Evolutionary conservation across 1,140 invertebrate species (phyloP), one percentile per base, ranked within the genome.

Genomic region (Gryon sp.): DNA sequence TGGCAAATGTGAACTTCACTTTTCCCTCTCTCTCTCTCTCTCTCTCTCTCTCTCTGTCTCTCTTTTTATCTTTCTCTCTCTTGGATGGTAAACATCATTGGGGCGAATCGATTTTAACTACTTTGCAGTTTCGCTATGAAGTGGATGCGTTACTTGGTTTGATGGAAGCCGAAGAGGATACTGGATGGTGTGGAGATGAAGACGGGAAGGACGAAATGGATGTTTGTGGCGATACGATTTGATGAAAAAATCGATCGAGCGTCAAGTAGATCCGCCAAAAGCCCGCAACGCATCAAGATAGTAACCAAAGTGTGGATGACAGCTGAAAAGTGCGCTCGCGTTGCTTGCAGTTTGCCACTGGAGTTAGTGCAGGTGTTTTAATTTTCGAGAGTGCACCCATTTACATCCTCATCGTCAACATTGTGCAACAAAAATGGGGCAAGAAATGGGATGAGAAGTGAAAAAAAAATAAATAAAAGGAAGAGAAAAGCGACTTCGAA

Each of bases 381-480:
- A 87, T 87, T 87, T 80, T 79, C 50, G 76, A 86, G 81, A 87
- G 86, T 87, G 86, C 84, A 86, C 84, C n/a, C 84, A 84, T 87
- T 87, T 87, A 85, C 85, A 86, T 87, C 77, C 65, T 78, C 76
- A 78, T 68, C 65, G 57, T 59, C 68, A 52, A 66, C 70, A 70
- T 46, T 52, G 52, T 53, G 24, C 26, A 41, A 68, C 68, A 65
- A 70, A n/a, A n/a, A n/a, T n/a, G n/a, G n/a, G n/a, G n/a, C n/a
- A n/a, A n/a, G n/a, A n/a, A n/a, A n/a, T n/a, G n/a, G n/a, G n/a
- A n/a, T n/a, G n/a, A n/a, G n/a, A n/a, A n/a, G n/a, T n/a, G n/a
- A n/a, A n/a, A n/a, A n/a, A n/a, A n/a, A n/a, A n/a, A n/a, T n/a
- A n/a, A n/a, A n/a, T n/a, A n/a, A n/a, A n/a, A n/a, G n/a, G n/a